A percentile compares a stretch with the other conserved stretches of the same genome.
Evolutionary conservation across 1,140 invertebrate genomes (phyloP).

Genomic region (Calycopis cecrops): DNA sequence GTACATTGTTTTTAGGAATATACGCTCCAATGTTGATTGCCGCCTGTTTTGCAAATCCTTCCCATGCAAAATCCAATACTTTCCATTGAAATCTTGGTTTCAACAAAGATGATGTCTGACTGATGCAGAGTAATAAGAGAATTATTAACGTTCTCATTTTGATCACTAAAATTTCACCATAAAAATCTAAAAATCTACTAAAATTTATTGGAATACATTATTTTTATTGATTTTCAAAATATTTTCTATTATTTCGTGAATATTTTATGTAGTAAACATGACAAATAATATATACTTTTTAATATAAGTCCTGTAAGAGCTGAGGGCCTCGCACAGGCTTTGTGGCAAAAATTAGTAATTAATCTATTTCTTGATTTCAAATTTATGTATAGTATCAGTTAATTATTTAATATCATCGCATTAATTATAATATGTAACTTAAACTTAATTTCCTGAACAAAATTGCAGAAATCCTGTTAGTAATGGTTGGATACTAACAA

Average conservation of each 20-base stretch:
- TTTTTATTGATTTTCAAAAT: not conserved
- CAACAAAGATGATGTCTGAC: constrained; percentile 27
- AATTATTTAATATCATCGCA: too few relatives aligned
- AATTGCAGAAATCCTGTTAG: too few relatives aligned
- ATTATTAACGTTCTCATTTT: constrained; percentile 23
- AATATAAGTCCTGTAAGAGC: too few relatives aligned
- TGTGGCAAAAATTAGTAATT: too few relatives aligned
- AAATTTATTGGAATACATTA: too few relatives aligned
- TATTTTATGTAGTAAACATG: not conserved
- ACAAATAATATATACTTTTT: too few relatives aligned
- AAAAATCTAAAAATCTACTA: not conserved
- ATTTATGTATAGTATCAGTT: too few relatives aligned
- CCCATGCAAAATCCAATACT: constrained; percentile 80
- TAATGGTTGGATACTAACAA: too few relatives aligned
- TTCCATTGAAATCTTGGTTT: constrained; percentile 79
- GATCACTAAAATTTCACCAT: not conserved
- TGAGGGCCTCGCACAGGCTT: too few relatives aligned
- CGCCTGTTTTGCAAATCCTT: constrained; percentile 72
- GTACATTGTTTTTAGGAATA: constrained; percentile 76
- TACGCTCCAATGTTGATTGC: constrained; percentile 75
- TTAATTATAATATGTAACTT: too few relatives aligned
- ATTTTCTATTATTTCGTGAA: not conserved
- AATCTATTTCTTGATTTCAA: too few relatives aligned
- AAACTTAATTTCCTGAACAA: too few relatives aligned
- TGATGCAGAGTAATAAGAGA: constrained; percentile 19